A percentile compares a stretch with the other conserved stretches of the same genome.
phyloP scores from a whole-genome alignment of 2,113 vertebrate genomes.

The Pelusios castaneus region DNA sequence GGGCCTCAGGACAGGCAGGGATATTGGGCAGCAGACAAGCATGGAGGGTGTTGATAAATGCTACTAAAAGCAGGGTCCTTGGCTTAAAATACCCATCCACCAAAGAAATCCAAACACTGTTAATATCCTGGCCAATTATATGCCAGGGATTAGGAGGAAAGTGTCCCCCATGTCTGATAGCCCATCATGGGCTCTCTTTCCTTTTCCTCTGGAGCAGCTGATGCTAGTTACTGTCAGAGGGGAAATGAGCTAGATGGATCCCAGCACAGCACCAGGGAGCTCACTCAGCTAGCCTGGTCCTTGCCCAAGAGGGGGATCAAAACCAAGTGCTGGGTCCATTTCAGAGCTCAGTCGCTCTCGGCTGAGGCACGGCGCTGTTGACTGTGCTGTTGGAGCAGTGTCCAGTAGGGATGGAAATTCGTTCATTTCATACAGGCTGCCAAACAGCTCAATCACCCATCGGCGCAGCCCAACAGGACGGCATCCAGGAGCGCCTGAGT shows the following conservation, averaged over 20 bases:
- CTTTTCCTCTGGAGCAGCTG: too few species aligned
- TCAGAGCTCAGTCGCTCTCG: not conserved
- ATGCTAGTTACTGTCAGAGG: not conserved
- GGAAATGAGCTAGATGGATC: not conserved
- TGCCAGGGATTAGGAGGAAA: not conserved
- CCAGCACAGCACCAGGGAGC: not conserved
- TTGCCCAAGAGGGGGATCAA: not conserved
- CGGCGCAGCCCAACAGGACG: not conserved
- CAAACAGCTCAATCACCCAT: not conserved
- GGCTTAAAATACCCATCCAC: not conserved
- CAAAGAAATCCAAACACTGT: not conserved
- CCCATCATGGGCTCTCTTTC: not conserved
- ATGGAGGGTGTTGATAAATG: not conserved
- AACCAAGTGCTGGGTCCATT: not conserved
- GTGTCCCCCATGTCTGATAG: not conserved
- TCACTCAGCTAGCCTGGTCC: not conserved
- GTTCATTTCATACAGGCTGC: not conserved
- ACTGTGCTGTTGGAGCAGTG: too few species aligned
- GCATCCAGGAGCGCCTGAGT: not conserved
- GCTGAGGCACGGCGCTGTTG: too few species aligned
- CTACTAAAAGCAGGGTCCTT: not conserved
- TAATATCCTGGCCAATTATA: not conserved
- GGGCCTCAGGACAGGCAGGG: too few species aligned
- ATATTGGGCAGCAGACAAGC: too few species aligned
- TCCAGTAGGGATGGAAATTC: not conserved